phyloP scores from a whole-genome alignment of 2,888 invertebrate species.

The Drosophila subquinaria region DNA sequence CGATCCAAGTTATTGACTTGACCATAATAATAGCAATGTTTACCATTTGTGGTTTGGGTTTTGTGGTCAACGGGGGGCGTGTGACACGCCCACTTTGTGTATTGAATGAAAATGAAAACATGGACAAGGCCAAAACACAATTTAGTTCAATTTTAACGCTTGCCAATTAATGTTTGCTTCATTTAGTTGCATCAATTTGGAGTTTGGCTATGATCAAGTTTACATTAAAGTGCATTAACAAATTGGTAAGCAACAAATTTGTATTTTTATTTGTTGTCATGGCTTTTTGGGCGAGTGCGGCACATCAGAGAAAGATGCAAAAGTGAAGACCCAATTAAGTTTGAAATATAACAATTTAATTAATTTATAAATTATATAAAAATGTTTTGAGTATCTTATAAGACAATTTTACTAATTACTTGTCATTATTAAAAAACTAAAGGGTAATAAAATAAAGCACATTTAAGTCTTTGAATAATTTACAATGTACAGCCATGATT shows the following conservation, averaged over 20 bases:
- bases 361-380: background rate
- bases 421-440: background rate
- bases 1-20: background rate
- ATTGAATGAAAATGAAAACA: slow-evolving; percentile 6
- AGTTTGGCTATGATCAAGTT: slow-evolving; percentile 25
- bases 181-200: slow-evolving; percentile 35
- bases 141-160: slow-evolving; percentile 61
- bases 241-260: slow-evolving; percentile 17
- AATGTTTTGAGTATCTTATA: background rate
- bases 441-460: background rate
- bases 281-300: slow-evolving; percentile 2
- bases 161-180: slow-evolving; percentile 59
- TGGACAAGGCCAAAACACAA: slow-evolving; percentile 50
- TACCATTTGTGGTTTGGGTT: slow-evolving; percentile 54
- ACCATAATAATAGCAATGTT: slow-evolving; percentile 12
- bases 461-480: background rate
- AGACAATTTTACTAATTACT: background rate
- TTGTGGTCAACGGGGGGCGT: slow-evolving; percentile 17
- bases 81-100: slow-evolving; percentile 7
- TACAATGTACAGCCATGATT: background rate
- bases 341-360: background rate
- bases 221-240: slow-evolving; percentile 44
- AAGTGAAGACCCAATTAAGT: background rate
- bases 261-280: background rate
- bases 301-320: slow-evolving; percentile 10